phyloP scores from a whole-genome alignment of 2,888 invertebrate species.

The Fissipunctia ypsillon region DNA sequence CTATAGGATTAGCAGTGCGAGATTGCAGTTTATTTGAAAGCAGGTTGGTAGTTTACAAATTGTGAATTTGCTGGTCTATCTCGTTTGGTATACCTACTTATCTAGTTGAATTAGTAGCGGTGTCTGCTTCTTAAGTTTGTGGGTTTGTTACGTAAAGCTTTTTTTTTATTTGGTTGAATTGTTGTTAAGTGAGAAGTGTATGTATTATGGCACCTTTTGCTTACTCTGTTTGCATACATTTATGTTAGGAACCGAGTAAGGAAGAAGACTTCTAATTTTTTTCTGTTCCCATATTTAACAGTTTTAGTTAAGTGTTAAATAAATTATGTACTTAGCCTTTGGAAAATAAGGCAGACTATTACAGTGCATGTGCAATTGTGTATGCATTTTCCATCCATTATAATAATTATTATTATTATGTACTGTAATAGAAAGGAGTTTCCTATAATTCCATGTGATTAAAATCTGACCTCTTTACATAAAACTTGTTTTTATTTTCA shows the following conservation, averaged over 20 bases:
- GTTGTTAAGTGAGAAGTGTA: too few species aligned
- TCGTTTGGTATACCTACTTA: slow-evolving; percentile 16
- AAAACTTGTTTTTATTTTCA: slow-evolving; percentile 25
- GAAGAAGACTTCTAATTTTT: neutral
- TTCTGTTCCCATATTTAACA: neutral
- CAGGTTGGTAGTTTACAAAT: slow-evolving; percentile 34
- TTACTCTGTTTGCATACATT: neutral
- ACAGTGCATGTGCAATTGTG: neutral
- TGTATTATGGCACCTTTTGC: neutral
- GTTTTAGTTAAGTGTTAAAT: neutral
- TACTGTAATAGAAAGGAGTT: neutral
- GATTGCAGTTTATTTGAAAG: slow-evolving; percentile 56
- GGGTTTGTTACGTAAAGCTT: neutral
- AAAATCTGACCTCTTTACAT: slow-evolving; percentile 44
- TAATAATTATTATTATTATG: neutral
- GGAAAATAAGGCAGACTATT: neutral
- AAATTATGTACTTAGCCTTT: neutral
- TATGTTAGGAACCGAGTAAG: neutral
- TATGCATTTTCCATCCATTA: neutral
- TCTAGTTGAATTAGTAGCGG: slow-evolving; percentile 18
- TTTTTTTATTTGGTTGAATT: neutral
- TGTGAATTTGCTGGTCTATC: slow-evolving; percentile 30
- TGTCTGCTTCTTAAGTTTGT: neutral
- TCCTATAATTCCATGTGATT: slow-evolving; percentile 11
- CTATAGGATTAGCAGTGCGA: slow-evolving; percentile 45